Evolutionary conservation across 2,113 vertebrate species (phyloP), one percentile per base, ranked within the genome.

Genomic region (Nesoenas mayeri): DNA sequence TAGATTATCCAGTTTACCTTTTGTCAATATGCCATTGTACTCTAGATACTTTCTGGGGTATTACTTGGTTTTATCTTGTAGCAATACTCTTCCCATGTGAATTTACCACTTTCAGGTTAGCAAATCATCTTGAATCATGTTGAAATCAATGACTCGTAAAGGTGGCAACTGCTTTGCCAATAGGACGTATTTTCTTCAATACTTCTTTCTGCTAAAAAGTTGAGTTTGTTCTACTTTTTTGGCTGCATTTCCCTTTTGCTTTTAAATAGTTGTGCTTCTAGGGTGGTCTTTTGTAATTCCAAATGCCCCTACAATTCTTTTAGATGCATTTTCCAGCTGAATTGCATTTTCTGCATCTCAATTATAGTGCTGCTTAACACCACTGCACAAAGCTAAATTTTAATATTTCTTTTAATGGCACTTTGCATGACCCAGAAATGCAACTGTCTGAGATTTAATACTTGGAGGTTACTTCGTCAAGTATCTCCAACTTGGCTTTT

Each of bases 101-200:
- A 81, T 96, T 94, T 93, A 65, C 66, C 51, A 34, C 83, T 93
- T 97, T 73, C 40, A 50, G 80, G 83, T 34, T 81, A 47, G 83
- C 82, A 92, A 81, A 81, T 96, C 77, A 74, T 92, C 93, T 87
- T 82, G 83, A 94, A 84, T 92, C 22, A 36, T 69, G 69, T 86
- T 91, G 72, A 87, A 92, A 92, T 96, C 96, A 95, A 91, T 97
- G 61, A 84, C 19, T 91, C 91, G 61, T 94, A 92, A 96, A 88
- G 44, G 86, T 85, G 80, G 80, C 0, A 9, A 94, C 77, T 89
- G 77, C 77, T 94, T 84, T 91, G 86, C 91, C 86, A 91, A 51
- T 94, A 81, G 54, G 79, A 72, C 85, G 40, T 79, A 38, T 78
- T 89, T 88, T 58, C 61, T 81, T 87, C 79, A 47, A 12, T 86